Conservation (phyloP, 2,888 invertebrate genomes). For the Diabrotica balteata region DNA sequence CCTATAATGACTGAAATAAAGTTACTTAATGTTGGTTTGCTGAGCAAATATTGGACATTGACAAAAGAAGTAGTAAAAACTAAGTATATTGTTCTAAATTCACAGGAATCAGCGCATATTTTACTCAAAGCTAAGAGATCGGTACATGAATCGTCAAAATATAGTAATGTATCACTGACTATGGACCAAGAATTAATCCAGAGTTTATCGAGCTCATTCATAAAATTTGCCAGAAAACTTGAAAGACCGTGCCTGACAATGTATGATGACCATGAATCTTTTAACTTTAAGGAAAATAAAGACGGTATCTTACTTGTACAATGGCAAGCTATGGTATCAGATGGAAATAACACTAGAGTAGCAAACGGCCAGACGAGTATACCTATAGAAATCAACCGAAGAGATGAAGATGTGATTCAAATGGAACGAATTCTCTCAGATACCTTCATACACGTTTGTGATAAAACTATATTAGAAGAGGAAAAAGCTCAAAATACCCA, state of each 20-base stretch:
- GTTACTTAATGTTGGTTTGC: conserved; percentile 66
- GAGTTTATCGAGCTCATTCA: conserved; percentile 55
- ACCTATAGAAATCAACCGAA: conserved; percentile 66
- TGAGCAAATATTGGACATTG: conserved; percentile 70
- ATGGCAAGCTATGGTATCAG: conserved; percentile 59
- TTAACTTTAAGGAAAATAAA: conserved; percentile 42
- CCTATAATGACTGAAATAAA: conserved; percentile 65
- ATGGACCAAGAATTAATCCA: conserved; percentile 47
- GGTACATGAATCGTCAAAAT: conserved; percentile 42
- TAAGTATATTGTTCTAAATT: conserved; percentile 59
- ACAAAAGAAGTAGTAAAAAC: conserved; percentile 51
- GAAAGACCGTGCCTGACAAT: conserved; percentile 50
- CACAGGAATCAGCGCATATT: conserved; percentile 64
- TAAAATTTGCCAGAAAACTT: conserved; percentile 61
- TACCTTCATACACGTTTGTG: conserved; percentile 41
- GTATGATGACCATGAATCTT: conserved; percentile 46
- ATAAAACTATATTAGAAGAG: conserved; percentile 36
- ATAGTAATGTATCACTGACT: conserved; percentile 56
- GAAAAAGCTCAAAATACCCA: conserved; percentile 37
- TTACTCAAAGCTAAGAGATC: conserved; percentile 61
- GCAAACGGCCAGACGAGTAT: conserved; percentile 76
- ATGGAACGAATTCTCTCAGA: conserved; percentile 41
- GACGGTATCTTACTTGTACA: conserved; percentile 56
- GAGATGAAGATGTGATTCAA: conserved; percentile 56
- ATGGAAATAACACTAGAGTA: conserved; percentile 64